phyloP scores from a whole-genome alignment of 1,140 invertebrate genomes.

The Phymorhynchus buccinoides region DNA sequence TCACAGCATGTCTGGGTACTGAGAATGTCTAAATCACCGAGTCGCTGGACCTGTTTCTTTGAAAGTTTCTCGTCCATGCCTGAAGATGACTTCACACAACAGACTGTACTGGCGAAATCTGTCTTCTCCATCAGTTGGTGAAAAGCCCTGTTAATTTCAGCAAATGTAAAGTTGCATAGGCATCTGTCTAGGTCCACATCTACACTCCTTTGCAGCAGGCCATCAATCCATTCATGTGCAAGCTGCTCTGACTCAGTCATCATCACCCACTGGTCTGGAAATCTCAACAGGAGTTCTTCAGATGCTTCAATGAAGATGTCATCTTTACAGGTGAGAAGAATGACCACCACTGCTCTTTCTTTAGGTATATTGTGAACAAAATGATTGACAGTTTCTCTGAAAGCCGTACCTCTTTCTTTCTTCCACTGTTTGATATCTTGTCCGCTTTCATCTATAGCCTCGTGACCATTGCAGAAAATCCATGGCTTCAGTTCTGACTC shows the following conservation, averaged over 20 bases:
- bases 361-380: conserved; percentile 53
- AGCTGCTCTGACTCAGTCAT: conserved; percentile 51
- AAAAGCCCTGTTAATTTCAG: conserved; percentile 49
- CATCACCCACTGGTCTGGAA: conserved; percentile 60
- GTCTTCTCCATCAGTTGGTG: conserved; percentile 37
- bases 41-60: conserved; percentile 55
- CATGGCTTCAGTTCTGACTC: conserved; percentile 46
- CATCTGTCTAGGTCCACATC: conserved; percentile 44
- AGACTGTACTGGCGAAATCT: conserved; percentile 32
- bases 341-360: conserved; percentile 55
- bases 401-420: conserved; percentile 51
- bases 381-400: conserved; percentile 55
- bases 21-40: conserved; percentile 56
- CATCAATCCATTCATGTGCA: conserved; percentile 49
- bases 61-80: conserved; percentile 50
- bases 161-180: conserved; percentile 53
- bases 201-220: conserved; percentile 45
- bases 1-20: conserved; percentile 48
- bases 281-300: conserved; percentile 54
- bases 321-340: conserved; percentile 57
- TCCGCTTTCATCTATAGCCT: conserved; percentile 33
- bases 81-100: conserved; percentile 50
- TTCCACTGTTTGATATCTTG: conserved; percentile 56
- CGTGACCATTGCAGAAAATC: conserved; percentile 61
- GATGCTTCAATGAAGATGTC: conserved; percentile 58